These are phyloP conservation scores for Taenaris catops DNA, from an alignment of 2,888 invertebrate species.

Conservation along the genomic window DNA sequence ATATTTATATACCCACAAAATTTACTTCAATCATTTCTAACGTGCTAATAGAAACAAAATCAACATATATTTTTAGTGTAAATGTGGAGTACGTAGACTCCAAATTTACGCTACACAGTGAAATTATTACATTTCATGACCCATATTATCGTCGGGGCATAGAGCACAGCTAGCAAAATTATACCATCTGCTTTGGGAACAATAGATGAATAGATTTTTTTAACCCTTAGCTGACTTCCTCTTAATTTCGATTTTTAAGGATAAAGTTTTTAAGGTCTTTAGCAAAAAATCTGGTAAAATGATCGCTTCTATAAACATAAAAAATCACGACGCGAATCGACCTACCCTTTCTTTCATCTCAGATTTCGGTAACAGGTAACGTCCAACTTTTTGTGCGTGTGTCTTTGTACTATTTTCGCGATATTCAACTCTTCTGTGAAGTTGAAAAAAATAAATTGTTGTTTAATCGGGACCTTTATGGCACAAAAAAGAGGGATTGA, in stretches of 20 bases:
- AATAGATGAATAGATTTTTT: constrained; percentile 49
- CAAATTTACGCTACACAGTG: too few species aligned
- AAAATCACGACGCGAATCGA: constrained; percentile 53
- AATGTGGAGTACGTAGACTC: too few species aligned
- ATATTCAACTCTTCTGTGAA: constrained; percentile 67
- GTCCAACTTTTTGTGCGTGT: constrained; percentile 64
- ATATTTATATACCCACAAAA: too few species aligned
- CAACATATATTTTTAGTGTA: too few species aligned
- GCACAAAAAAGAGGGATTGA: constrained; percentile 59
- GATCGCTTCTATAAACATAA: constrained; percentile 30
- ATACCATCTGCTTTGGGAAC: constrained; percentile 55
- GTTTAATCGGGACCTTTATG: constrained; percentile 64
- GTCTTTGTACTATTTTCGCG: constrained; percentile 67
- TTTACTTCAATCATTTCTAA: too few species aligned
- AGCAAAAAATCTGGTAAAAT: constrained; percentile 58
- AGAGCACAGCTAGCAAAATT: constrained; percentile 54
- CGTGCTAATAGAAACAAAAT: too few species aligned
- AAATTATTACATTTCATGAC: too few species aligned
- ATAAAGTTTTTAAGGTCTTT: constrained; percentile 52
- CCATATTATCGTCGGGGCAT: constrained; percentile 53
- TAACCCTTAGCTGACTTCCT: constrained; percentile 73
- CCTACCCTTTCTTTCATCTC: constrained; percentile 74
- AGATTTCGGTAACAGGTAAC: constrained; percentile 76
- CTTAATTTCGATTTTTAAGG: constrained; percentile 57
- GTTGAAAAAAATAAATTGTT: constrained; percentile 56